Evolutionary conservation across 2,888 invertebrate species (phyloP), one percentile per base, ranked within the genome.

Genomic region (Ypsolopha scabrella): DNA sequence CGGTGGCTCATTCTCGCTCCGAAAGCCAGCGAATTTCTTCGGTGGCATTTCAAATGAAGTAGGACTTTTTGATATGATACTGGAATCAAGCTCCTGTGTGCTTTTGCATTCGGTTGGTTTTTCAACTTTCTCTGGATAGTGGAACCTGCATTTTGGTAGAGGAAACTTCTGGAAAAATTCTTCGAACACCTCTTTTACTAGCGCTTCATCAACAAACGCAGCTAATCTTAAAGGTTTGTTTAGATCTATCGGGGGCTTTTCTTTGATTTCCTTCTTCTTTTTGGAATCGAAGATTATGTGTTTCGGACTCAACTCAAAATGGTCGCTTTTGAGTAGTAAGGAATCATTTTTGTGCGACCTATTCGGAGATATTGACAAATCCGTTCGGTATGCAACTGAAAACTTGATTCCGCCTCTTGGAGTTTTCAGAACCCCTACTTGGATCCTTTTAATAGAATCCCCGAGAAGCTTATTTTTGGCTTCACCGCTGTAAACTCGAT

Each of bases 341-440:
- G 90, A 88, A 57, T 79, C 75, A 58, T 93, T 93, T 53, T 90
- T 90, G 44, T 90, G 90, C 2, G 90, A 88, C 56, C 91, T 91
- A 53, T 94, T 94, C 3, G 97, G 96, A 2, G 96, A 93, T 66
- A 97, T 94, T 2, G 96, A 94, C 89, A 98, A 93, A 80, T 96
- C 95, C 1, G 97, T 97, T 62, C 98, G 90, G 73, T 96, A 98
- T 0, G 93, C 90, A 9, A 97, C 93, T 0, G 93, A 91, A 67
- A 97, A 89, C 58, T 91, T 91, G 43, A 98, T 85, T 0, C 93
- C 94, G 7, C 98, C 98, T 54, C 94, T 88, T 10, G 96, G 95
- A 6, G 97, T 97, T 63, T 93, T 93, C 9, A 98, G 88, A 68
- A 94, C 91, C 0, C 98, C 98, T 13, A 98, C 93, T 72, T 92